A percentile compares a stretch with the other conserved stretches of the same genome.
phyloP scores from a whole-genome alignment of 2,113 vertebrate genomes.

The Bufo bufo region DNA sequence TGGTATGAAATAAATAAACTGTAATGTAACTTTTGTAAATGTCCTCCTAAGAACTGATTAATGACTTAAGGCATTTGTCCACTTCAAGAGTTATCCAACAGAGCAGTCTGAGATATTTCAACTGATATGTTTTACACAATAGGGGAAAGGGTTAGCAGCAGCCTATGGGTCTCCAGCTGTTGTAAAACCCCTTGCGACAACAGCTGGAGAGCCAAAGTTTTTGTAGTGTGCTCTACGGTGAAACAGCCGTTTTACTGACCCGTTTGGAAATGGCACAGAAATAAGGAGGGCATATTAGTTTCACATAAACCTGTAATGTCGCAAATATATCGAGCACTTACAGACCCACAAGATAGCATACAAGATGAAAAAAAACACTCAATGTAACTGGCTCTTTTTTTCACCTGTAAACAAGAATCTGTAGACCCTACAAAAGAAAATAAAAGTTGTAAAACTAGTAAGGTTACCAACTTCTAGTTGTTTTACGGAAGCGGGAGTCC shows the following conservation, averaged over 20 bases:
- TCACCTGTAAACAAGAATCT: constrained; percentile 53
- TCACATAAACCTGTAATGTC: constrained; percentile 9
- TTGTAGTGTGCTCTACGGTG: constrained; percentile 8
- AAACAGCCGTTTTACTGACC: background rate
- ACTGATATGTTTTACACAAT: constrained; percentile 13
- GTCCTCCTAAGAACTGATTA: constrained; percentile 11
- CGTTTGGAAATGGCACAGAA: constrained; percentile 48
- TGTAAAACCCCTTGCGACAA: background rate
- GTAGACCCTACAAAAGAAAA: constrained; percentile 34
- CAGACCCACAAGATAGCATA: constrained; percentile 38
- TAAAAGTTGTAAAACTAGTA: background rate
- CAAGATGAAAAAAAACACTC: constrained; percentile 29
- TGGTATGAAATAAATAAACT: constrained; percentile 2
- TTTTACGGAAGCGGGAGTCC: background rate
- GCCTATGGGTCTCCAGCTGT: constrained; percentile 2
- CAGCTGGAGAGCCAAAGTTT: background rate
- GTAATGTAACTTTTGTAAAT: background rate
- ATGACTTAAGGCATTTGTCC: constrained; percentile 52
- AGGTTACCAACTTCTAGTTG: constrained; percentile 4
- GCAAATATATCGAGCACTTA: constrained; percentile 46
- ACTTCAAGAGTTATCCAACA: constrained; percentile 30
- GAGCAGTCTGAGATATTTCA: constrained; percentile 1
- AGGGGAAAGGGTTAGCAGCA: constrained; percentile 1
- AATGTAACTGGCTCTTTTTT: constrained; percentile 37
- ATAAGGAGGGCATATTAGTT: background rate